These are phyloP conservation scores for Notamacropus eugenii DNA, from an alignment of 2,797 vertebrate genomes.

Conservation along the genomic window DNA sequence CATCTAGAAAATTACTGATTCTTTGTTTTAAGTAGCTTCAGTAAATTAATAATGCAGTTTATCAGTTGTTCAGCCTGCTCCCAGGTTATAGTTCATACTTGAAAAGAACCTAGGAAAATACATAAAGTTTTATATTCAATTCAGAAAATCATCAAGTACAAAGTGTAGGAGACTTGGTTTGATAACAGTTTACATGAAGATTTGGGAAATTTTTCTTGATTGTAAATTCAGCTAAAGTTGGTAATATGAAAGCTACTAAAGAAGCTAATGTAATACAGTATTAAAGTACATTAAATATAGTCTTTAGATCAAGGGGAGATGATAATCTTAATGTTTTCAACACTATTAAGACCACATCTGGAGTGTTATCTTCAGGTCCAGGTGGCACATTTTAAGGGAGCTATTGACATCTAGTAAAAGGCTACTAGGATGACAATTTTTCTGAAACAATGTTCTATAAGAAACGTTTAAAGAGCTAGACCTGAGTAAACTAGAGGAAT, in stretches of 20 bases:
- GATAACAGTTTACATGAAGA: constrained; percentile 7
- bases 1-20: neutral
- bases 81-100: neutral
- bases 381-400: constrained; percentile 44
- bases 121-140: neutral
- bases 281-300: constrained; percentile 18
- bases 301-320: neutral
- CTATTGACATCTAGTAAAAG: constrained; percentile 39
- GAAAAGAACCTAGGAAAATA: neutral
- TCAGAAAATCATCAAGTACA: neutral
- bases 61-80: neutral
- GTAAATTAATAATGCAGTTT: neutral
- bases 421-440: neutral
- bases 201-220: constrained; percentile 28
- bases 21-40: neutral
- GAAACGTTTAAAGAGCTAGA: constrained; percentile 10
- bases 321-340: constrained; percentile 32
- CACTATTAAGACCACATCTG: constrained; percentile 42
- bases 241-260: constrained; percentile 21
- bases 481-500: constrained; percentile 1
- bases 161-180: constrained; percentile 27
- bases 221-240: constrained; percentile 12
- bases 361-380: constrained; percentile 40
- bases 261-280: neutral
- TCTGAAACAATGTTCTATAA: neutral